Percentiles rank a stretch among this genome's conserved stretches.
Evolutionary conservation across 2,888 invertebrate genomes (phyloP).

Genomic region (Meteorus colon): DNA sequence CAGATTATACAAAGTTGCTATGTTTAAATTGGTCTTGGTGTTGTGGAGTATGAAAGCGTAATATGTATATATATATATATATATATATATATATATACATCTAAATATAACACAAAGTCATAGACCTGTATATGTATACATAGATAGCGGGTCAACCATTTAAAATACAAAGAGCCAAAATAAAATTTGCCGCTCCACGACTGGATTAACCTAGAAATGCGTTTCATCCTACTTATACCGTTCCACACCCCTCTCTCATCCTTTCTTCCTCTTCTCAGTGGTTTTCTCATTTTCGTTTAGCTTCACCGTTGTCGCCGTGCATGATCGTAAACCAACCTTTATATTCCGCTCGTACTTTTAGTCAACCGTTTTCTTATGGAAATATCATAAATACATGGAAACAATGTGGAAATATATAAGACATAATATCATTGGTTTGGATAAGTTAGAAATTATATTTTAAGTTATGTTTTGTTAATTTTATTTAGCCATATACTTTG

Average conservation of each 20-base stretch:
- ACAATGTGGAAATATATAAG: background rate
- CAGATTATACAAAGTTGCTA: conserved; percentile 17
- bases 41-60: conserved; percentile 31
- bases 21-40: conserved; percentile 28
- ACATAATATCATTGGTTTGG: background rate
- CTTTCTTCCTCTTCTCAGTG: conserved; percentile 8
- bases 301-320: conserved; percentile 8
- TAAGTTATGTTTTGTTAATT: too few relatives aligned
- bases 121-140: conserved; percentile 1
- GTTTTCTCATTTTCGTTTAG: conserved; percentile 25
- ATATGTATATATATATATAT: background rate
- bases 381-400: conserved; percentile 26
- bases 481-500: too few relatives aligned
- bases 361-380: conserved; percentile 46
- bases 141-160: conserved; percentile 47
- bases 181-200: conserved; percentile 51
- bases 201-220: conserved; percentile 40
- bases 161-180: conserved; percentile 55
- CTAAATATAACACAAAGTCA: too few relatives aligned
- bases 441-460: too few relatives aligned
- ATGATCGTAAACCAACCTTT: conserved; percentile 28
- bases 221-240: conserved; percentile 36
- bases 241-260: conserved; percentile 1
- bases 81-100: conserved; percentile 10
- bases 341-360: conserved; percentile 44